phyloP scores from a whole-genome alignment of 2,797 vertebrate species.

The Hypotaenidia okinawae region DNA sequence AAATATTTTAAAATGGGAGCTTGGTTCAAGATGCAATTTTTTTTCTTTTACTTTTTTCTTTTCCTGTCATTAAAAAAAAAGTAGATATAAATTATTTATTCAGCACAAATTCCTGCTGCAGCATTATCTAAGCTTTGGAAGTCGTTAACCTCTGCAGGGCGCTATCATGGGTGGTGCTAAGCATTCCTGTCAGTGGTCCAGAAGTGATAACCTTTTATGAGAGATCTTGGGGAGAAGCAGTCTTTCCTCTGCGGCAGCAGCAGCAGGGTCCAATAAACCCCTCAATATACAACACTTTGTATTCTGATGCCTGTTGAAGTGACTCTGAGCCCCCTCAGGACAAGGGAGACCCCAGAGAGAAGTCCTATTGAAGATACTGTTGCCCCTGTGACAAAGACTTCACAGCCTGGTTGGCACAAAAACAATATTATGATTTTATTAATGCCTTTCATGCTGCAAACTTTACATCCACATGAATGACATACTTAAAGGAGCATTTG shows the following conservation, averaged over 20 bases:
- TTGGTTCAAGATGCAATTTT: not conserved
- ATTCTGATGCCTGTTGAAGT: not conserved
- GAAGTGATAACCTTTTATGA: not conserved
- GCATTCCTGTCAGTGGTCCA: not conserved
- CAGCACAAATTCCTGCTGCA: not conserved
- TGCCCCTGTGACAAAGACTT: not conserved
- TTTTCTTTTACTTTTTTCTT: not conserved
- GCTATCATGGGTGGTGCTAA: not conserved
- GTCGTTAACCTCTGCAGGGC: not conserved
- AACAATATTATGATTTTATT: not conserved
- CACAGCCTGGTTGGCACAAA: not conserved
- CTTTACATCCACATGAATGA: not conserved
- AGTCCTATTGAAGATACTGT: not conserved
- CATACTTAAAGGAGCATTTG: not conserved
- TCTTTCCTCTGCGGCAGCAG: not conserved
- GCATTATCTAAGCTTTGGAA: constrained; percentile 5
- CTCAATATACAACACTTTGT: not conserved
- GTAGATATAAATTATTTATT: constrained; percentile 27
- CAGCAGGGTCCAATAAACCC: not conserved
- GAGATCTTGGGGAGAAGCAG: not conserved
- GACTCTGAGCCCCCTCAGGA: not conserved
- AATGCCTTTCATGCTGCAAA: not conserved
- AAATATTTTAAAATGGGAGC: not conserved
- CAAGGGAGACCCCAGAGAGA: fast-evolving
- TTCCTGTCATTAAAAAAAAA: not conserved